Percentiles rank a stretch among this genome's conserved stretches.
phyloP scores from a whole-genome alignment of 2,888 invertebrate genomes.

The Brenthis hecate region DNA sequence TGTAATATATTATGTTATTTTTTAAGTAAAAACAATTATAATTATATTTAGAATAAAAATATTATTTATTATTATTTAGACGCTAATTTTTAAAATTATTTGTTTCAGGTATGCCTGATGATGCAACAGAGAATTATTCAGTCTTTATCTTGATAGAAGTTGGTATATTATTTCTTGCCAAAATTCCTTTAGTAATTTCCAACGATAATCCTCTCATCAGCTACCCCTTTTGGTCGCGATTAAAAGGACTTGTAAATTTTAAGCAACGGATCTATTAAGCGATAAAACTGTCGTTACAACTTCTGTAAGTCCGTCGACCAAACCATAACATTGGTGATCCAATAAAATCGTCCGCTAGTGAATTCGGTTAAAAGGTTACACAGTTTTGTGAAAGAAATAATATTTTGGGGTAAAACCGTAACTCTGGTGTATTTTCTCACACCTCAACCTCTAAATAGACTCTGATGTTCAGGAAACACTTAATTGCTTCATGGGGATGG shows the following conservation, averaged over 20 bases:
- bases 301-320: conserved; percentile 29
- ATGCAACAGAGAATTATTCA: neutral
- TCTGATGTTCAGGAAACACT: too few species aligned
- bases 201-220: conserved; percentile 2
- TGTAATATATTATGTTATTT: too few species aligned
- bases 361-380: conserved; percentile 4
- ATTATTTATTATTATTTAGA: neutral
- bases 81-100: neutral
- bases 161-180: neutral
- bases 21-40: too few species aligned
- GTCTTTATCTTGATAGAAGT: too few species aligned
- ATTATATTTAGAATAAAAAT: neutral
- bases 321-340: conserved; percentile 6
- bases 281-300: conserved; percentile 36
- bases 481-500: too few species aligned
- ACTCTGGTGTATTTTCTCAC: too few species aligned
- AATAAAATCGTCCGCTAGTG: conserved; percentile 2
- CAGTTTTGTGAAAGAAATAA: neutral
- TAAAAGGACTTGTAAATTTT: conserved; percentile 33
- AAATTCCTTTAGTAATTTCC: neutral
- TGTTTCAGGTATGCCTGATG: conserved; percentile 19
- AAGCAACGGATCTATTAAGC: conserved; percentile 26
- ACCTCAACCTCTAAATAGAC: too few species aligned
- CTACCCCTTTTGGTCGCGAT: conserved; percentile 14
- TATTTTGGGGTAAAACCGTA: too few species aligned